These are phyloP conservation scores for Drosophila sp. DNA, from an alignment of 1,140 invertebrate species.

Conservation along the genomic window DNA sequence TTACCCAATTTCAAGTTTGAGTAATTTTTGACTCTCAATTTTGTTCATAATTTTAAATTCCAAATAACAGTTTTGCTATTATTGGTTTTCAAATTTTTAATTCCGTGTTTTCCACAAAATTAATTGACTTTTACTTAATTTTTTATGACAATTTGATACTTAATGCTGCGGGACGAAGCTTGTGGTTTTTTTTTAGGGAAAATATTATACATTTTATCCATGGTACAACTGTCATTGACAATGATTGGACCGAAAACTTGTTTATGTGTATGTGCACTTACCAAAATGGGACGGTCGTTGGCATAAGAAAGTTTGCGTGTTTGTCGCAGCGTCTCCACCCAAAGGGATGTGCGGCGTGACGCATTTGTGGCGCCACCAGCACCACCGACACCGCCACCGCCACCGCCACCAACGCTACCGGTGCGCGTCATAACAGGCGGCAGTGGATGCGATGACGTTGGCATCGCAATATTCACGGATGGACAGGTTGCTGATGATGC, in stretches of 20 bases:
- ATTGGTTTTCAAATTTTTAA: too few species aligned
- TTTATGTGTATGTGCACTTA: conserved; percentile 45
- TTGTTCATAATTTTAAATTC: too few species aligned
- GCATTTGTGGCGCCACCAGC: conserved; percentile 56
- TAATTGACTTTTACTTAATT: too few species aligned
- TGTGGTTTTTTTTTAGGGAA: too few species aligned
- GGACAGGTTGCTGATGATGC: conserved; percentile 19
- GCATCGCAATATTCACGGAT: conserved; percentile 35
- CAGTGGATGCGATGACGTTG: conserved; percentile 47
- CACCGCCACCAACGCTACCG: conserved; percentile 60
- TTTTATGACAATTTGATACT: too few species aligned
- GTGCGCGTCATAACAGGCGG: conserved; percentile 61
- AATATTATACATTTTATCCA: too few species aligned
- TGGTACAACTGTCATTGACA: background rate
- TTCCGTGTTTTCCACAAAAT: too few species aligned
- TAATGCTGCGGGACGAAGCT: too few species aligned
- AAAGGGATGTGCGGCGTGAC: conserved; percentile 71
- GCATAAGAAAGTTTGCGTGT: conserved; percentile 73
- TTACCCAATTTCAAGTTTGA: too few species aligned
- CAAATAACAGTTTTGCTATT: too few species aligned
- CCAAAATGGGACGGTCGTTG: conserved; percentile 68
- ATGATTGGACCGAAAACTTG: conserved; percentile 1
- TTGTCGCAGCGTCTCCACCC: conserved; percentile 71
- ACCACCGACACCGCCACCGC: conserved; percentile 14
- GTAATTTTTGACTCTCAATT: too few species aligned